Evolutionary conservation across 2,888 invertebrate species (phyloP).

Genomic region (Creontiades dilutus): DNA sequence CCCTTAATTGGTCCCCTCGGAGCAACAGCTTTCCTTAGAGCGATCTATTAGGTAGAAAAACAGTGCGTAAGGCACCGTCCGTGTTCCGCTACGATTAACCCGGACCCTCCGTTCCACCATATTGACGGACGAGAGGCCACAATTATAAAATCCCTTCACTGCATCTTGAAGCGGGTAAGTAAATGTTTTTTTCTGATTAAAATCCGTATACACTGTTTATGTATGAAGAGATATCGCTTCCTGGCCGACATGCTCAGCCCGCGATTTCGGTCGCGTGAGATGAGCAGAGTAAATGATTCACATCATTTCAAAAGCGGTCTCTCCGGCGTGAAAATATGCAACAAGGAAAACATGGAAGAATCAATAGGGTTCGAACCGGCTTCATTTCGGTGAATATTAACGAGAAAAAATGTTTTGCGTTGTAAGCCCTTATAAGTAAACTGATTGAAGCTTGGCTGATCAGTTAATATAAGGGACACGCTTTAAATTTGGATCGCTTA

Average conservation of each 20-base stretch:
- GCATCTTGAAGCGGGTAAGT: neutral
- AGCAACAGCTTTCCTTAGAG: neutral
- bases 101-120: neutral
- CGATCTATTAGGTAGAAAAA: slow-evolving; percentile 1
- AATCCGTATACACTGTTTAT: neutral
- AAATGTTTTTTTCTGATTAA: neutral
- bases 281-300: neutral
- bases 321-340: neutral
- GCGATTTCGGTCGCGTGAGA: neutral
- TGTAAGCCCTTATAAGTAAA: too few species aligned
- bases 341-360: neutral
- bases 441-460: too few species aligned
- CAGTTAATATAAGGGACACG: too few species aligned
- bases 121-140: neutral
- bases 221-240: neutral
- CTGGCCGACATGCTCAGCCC: neutral
- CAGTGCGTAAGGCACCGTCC: neutral
- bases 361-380: too few species aligned
- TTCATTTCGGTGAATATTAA: too few species aligned
- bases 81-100: neutral
- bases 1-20: neutral
- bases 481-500: too few species aligned
- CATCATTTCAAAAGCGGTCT: neutral
- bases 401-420: too few species aligned
- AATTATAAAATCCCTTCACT: neutral